Base-by-base conservation (phyloP, 2,113 vertebrate species). In the Diadophis punctatus region DNA sequence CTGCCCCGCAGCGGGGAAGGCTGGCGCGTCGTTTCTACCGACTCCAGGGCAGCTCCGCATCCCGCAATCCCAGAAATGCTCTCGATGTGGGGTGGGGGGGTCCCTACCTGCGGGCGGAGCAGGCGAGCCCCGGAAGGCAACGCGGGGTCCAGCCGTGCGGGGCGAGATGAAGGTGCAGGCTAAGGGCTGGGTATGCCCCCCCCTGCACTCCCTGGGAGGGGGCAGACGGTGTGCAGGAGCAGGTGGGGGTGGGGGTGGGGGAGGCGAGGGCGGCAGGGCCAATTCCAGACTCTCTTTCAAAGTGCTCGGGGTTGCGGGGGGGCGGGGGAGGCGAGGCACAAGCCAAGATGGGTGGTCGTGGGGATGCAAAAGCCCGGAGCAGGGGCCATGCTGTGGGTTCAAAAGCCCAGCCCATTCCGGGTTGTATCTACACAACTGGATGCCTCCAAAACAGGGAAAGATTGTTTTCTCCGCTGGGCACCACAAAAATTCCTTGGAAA, bases 41-140 rank as follows among this genome's bases (percentile, higher is more conserved):
- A 30, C 16, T 39, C 9, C 39, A 20, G 84, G 39, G 84, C 16
- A 12, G 5, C 84, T 48, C 34, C 22, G 84, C 84, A 43, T 23
- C 43, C 84, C 43, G 84, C 39, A 9, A 20, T 1, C 43, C 46
- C 20, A 10, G 84, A 0, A 48, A 43, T 11, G 22, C 84, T 48
- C 22, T 48, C 0, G 43, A 4, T 46, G 1, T 1, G 74, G 20
- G 18, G 3, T 1, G 43, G 0, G 4, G 80, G 43, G 16, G 43
- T 7, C 34, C 34, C 23, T 23, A 22, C 22, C 20, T 20, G 39
- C 39, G 80, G 9, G 39, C 1, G 68, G 14, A 39, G 34, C n/a
- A 22, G 74, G 74, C n/a, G n/a, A 43, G 74, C 34, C 74, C 30
- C n/a, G 20, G 14, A 43, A 84, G 74, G 6, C 74, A 5, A 43